These are phyloP conservation scores for Amblyjoppa proteus DNA, from an alignment of 2,888 invertebrate species.

Conservation along the genomic window DNA sequence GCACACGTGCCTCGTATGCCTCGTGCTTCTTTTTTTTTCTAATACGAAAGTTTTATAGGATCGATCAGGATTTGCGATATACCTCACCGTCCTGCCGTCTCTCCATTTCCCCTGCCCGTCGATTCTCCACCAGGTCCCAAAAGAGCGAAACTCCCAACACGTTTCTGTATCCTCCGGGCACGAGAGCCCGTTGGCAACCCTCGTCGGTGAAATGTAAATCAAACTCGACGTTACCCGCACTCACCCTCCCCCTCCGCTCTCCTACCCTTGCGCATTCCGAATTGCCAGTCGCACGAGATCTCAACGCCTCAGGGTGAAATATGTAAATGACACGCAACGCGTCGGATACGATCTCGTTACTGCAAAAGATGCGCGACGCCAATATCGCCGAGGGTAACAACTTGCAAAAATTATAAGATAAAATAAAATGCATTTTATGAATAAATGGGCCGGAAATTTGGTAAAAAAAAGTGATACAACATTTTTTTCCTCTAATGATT, in stretches of 20 bases:
- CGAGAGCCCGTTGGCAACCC: conserved; percentile 47
- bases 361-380: conserved; percentile 58
- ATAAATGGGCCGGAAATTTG: not conserved
- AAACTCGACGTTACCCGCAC: conserved; percentile 63
- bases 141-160: conserved; percentile 49
- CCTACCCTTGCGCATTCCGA: conserved; percentile 70
- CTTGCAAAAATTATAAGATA: not conserved
- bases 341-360: conserved; percentile 80
- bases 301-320: conserved; percentile 79
- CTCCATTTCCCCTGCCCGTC: conserved; percentile 23
- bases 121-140: conserved; percentile 30
- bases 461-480: not conserved
- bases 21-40: conserved; percentile 25
- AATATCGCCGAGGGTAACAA: not conserved
- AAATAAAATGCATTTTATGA: not conserved
- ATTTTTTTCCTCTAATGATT: not conserved
- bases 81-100: not conserved
- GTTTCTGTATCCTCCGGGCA: conserved; percentile 67
- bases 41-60: conserved; percentile 56
- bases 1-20: conserved; percentile 12
- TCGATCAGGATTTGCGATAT: conserved; percentile 55
- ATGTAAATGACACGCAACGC: conserved; percentile 82
- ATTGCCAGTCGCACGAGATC: conserved; percentile 76
- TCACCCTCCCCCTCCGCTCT: conserved; percentile 21
- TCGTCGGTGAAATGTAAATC: conserved; percentile 77